Evolutionary conservation across 2,888 invertebrate species (phyloP).

Genomic region (Drosophila recens): DNA sequence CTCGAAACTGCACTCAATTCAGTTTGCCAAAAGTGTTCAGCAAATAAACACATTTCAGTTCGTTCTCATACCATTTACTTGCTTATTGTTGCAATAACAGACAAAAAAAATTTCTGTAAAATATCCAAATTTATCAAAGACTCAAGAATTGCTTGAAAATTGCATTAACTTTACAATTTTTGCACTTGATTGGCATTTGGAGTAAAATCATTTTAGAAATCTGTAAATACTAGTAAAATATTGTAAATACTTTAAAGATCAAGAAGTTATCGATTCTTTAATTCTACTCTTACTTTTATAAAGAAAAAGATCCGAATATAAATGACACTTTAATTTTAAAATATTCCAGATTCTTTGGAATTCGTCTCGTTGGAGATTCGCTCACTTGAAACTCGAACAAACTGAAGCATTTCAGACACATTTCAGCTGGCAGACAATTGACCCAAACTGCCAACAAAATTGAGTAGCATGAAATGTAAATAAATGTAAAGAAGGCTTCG

Average conservation of each 20-base stretch:
- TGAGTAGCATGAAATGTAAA: constrained; percentile 78
- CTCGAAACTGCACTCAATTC: constrained; percentile 25
- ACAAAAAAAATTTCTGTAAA: constrained; percentile 28
- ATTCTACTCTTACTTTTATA: neutral
- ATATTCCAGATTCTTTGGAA: neutral
- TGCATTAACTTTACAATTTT: constrained; percentile 10
- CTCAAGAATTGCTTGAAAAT: constrained; percentile 20
- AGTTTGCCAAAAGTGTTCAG: constrained; percentile 38
- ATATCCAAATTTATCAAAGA: constrained; percentile 42
- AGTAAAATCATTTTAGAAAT: neutral
- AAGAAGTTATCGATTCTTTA: no score
- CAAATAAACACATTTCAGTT: constrained; percentile 51
- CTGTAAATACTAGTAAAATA: neutral
- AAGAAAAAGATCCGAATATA: neutral
- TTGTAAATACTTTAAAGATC: no score
- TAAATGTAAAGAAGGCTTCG: constrained; percentile 59
- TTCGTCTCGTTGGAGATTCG: constrained; percentile 2
- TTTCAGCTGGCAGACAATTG: constrained; percentile 73
- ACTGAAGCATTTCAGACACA: constrained; percentile 45
- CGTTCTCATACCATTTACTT: constrained; percentile 39
- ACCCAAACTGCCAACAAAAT: constrained; percentile 78
- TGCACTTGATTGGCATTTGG: constrained; percentile 9
- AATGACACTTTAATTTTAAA: constrained; percentile 1
- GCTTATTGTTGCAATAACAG: constrained; percentile 28
- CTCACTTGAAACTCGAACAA: constrained; percentile 32